phyloP scores from a whole-genome alignment of 2,113 vertebrate species.

The Pelusios castaneus region DNA sequence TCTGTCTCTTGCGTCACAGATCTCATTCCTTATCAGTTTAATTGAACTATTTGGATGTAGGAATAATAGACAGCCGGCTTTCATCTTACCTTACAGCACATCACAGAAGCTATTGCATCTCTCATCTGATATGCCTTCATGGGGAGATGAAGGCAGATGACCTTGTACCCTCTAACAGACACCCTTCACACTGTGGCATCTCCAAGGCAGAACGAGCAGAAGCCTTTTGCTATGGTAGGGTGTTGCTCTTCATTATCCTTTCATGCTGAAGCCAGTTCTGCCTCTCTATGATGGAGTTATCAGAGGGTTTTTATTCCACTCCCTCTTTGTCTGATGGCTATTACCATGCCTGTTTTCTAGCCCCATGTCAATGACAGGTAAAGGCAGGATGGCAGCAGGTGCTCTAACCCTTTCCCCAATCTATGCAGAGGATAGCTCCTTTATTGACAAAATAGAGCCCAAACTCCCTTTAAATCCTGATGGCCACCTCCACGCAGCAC shows the following conservation, averaged over 20 bases:
- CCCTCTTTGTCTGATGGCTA: not conserved
- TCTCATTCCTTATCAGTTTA: not conserved
- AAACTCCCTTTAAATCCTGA: not conserved
- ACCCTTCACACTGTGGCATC: fast-evolving
- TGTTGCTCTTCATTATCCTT: not conserved
- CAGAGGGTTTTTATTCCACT: not conserved
- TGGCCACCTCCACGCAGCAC: not conserved
- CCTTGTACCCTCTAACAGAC: not conserved
- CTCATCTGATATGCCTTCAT: fast-evolving
- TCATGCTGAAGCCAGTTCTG: not conserved
- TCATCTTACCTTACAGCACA: not conserved
- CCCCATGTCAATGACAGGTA: not conserved
- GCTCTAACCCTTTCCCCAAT: not conserved
- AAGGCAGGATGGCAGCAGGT: not conserved
- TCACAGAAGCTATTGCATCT: not conserved
- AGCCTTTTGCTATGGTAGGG: not conserved
- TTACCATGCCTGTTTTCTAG: not conserved
- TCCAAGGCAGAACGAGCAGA: not conserved
- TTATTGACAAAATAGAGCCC: not conserved
- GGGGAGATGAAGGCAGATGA: not conserved
- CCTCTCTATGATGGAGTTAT: not conserved
- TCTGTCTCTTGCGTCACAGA: not conserved
- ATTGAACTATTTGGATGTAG: not conserved
- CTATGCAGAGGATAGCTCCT: not conserved
- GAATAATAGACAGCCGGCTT: not conserved